Evolutionary conservation across 2,888 invertebrate genomes (phyloP), one percentile per base, ranked within the genome.

Genomic region (Lasioglossum figueresi): DNA sequence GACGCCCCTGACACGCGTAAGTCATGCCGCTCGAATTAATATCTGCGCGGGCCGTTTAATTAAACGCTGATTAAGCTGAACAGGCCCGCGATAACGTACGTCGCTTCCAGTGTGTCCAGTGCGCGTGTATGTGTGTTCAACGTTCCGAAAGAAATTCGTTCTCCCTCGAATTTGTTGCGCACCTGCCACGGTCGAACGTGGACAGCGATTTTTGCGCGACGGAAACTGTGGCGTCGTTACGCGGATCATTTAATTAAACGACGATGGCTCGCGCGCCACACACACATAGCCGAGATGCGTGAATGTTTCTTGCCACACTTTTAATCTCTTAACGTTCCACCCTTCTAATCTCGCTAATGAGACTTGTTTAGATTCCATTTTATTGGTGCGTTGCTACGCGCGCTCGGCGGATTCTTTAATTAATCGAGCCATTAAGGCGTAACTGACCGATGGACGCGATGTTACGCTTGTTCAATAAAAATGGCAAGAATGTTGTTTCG

Each of bases 61-160:
- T 84, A 84, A 84, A 75, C 77, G 73, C 82, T 48, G 84, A 83
- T 83, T 76, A 68, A 83, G 80, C 68, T 40, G 63, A 43, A 63
- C 45, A 34, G 40, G 27, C 34, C 23, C 40, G 68, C 77, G 79
- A 76, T 83, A 73, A 74, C 59, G 71, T 16, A n/a, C 14, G 27
- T 14, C 56, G 45, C 8, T 5, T 23, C 8, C 52, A 10, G 52
- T 23, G 27, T 10, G n/a, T n/a, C n/a, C n/a, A n/a, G n/a, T n/a
- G n/a, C n/a, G n/a, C n/a, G n/a, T n/a, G n/a, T n/a, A n/a, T 4
- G n/a, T 23, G 48, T 5, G n/a, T 37, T 59, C 43, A 19, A 8
- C 40, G 43, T 43, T 59, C 48, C 59, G 27, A 71, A 76, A 31
- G 14, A 52, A 72, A 37, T 43, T 70, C 23, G 43, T 43, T 70